phyloP scores from a whole-genome alignment of 2,113 vertebrate species.

The Eulacestoma nigropectus region DNA sequence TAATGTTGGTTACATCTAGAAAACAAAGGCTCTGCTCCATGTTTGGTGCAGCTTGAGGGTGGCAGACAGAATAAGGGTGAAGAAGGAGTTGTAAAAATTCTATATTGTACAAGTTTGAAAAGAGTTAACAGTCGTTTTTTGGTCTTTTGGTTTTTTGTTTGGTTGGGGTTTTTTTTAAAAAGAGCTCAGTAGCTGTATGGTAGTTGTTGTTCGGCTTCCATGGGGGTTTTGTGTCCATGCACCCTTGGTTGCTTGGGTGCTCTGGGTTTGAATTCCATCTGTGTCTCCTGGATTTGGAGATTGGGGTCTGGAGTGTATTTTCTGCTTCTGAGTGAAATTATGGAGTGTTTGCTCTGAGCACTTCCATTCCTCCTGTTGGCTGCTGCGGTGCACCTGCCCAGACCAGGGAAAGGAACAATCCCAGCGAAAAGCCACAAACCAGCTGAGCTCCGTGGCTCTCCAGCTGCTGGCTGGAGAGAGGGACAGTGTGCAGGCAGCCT shows the following conservation, averaged over 20 bases:
- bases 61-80: not conserved
- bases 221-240: not conserved
- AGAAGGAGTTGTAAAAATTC: not conserved
- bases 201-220: not conserved
- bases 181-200: not conserved
- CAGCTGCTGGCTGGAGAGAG: not conserved
- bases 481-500: not conserved
- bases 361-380: not conserved
- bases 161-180: not conserved
- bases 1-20: fast-evolving
- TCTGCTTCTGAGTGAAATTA: conserved; percentile 1
- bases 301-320: not conserved
- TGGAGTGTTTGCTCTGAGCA: not conserved
- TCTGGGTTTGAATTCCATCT: not conserved
- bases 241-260: not conserved
- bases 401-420: not conserved
- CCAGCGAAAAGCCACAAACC: not conserved
- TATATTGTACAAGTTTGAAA: not conserved
- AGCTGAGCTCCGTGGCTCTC: not conserved
- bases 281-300: not conserved
- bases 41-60: not conserved
- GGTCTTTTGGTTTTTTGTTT: not conserved
- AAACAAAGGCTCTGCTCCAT: not conserved
- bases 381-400: not conserved
- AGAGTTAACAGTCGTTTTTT: not conserved